Evolutionary conservation across 1,140 invertebrate genomes (phyloP), one percentile per base, ranked within the genome.

Genomic region (Papilio machaon): DNA sequence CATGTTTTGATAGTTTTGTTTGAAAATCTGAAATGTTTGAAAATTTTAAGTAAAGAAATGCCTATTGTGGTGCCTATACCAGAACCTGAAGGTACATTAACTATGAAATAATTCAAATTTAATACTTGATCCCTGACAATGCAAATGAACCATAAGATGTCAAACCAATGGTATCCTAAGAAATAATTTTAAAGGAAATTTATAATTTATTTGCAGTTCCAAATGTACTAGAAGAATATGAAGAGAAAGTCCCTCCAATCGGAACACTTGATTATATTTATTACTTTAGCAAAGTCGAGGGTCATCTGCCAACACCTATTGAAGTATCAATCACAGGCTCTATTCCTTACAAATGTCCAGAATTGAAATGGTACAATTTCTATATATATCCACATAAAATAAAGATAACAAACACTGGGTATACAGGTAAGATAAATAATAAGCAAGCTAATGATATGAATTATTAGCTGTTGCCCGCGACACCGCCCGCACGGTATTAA

Each of bases 351-450:
- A 75, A 82, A 19, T 90, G 95, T 30, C 94, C 95, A 17, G 89
- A 92, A 67, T 85, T 96, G 13, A 84, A 91, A 49, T 96, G 95
- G 96, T 90, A 90, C 79, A 95, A 96, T 85, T 95, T 95, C 64
- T 94, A 96, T 49, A 83, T 95, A 1, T 90, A 88, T 60, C 96
- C 96, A 0, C 95, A 95, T 80, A 96, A 96, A 92, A 85, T 96
- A 52, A 96, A 96, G 85, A 73, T 96, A 0, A 95, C 95, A 0
- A 96, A 96, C 82, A 96, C 95, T 4, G 96, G 96, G 67, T 94
- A 95, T 76, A 96, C 95, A 23, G 88, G 96, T 96, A 83, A 90
- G 85, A 85, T 73, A n/a, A 54, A 43, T 43, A 43, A n/a, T n/a
- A 58, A 1, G 54, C 47, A 49, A 49, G 46, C 10, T 54, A 54